Evolutionary conservation across 2,888 invertebrate species (phyloP).

Genomic region (Cataglyphis livida): DNA sequence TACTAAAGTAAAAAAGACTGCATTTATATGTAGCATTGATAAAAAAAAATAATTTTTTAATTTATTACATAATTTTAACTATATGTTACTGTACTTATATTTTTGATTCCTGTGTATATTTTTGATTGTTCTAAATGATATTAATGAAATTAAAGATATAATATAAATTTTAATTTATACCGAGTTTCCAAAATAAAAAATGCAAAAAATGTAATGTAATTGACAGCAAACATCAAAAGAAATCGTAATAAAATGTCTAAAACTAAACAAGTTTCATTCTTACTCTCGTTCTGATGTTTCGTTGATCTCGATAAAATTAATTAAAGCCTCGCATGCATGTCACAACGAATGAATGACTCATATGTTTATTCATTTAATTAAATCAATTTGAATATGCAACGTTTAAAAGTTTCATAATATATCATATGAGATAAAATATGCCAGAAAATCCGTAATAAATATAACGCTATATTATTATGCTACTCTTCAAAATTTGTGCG

Average conservation of each 20-base stretch:
- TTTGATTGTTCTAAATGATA: background rate
- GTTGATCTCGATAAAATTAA: background rate
- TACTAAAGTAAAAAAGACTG: background rate
- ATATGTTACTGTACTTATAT: background rate
- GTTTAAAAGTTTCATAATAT: background rate
- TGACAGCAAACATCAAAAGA: background rate
- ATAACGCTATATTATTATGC: background rate
- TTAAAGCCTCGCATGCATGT: background rate
- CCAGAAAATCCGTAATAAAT: background rate
- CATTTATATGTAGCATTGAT: background rate
- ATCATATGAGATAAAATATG: background rate
- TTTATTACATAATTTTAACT: background rate
- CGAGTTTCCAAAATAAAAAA: background rate
- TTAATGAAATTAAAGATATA: background rate
- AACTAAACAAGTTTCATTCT: slow-evolving; percentile 5
- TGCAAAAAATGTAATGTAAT: background rate
- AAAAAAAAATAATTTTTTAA: background rate
- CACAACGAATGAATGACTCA: background rate
- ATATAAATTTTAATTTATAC: background rate
- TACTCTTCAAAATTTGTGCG: background rate
- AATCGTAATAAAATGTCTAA: background rate
- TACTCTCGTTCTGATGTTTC: background rate
- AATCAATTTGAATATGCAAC: background rate
- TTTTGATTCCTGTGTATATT: background rate
- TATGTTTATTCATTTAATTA: background rate